These are phyloP conservation scores for Nipponia nippon DNA, from an alignment of 2,113 vertebrate species.

Conservation along the genomic window DNA sequence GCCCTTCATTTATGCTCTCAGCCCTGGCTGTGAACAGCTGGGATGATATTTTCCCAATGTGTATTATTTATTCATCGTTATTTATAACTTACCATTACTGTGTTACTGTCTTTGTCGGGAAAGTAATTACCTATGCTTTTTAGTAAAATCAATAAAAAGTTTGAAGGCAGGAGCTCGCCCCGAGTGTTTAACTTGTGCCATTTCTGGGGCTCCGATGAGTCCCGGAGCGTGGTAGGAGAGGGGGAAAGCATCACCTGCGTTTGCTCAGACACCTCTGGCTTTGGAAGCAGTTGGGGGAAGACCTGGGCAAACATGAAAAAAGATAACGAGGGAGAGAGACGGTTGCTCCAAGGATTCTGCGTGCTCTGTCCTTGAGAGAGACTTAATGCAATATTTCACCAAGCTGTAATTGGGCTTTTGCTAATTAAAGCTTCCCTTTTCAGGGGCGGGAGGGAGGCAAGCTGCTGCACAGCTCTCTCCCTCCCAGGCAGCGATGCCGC, in stretches of 20 bases:
- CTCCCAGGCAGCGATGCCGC: not conserved
- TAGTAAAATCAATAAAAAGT: slow-evolving; percentile 8
- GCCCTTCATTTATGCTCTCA: not conserved
- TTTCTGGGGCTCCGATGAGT: not conserved
- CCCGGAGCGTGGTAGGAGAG: rapidly evolving
- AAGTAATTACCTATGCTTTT: slow-evolving; percentile 24
- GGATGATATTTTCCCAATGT: not conserved
- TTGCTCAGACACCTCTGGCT: not conserved
- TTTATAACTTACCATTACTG: not conserved
- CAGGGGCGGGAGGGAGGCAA: rapidly evolving
- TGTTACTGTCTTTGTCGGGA: not conserved
- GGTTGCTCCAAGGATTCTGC: not conserved
- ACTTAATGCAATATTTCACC: not conserved
- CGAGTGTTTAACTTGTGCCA: not conserved
- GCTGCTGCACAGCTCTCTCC: rapidly evolving
- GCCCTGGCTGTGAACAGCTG: not conserved
- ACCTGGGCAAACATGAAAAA: not conserved
- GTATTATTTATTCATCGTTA: slow-evolving; percentile 4
- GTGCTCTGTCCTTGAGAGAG: not conserved
- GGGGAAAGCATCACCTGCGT: rapidly evolving
- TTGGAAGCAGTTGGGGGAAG: not conserved
- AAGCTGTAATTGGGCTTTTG: not conserved
- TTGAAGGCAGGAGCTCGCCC: not conserved
- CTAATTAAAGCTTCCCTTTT: not conserved
- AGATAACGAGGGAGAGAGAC: rapidly evolving